These are phyloP conservation scores for Melinaea menophilus DNA, from an alignment of 2,888 invertebrate species.

Conservation along the genomic window DNA sequence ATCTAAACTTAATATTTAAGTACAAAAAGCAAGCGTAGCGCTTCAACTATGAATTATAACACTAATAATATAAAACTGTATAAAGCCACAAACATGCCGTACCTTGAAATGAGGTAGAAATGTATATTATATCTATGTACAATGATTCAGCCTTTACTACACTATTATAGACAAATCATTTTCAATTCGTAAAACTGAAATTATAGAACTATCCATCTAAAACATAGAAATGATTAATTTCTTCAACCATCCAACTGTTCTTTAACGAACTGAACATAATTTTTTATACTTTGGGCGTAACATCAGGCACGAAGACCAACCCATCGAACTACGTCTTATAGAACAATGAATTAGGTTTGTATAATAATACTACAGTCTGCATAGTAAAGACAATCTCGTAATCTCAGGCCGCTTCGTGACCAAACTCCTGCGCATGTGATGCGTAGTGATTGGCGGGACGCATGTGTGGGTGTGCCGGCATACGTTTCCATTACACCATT, in stretches of 20 bases:
- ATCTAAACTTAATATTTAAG: too few species aligned
- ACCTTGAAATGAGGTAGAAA: too few species aligned
- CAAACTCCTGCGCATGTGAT: constrained; percentile 57
- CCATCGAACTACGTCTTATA: constrained; percentile 1
- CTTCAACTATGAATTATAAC: too few species aligned
- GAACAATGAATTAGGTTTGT: constrained; percentile 4
- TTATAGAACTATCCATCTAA: too few species aligned
- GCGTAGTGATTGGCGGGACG: constrained; percentile 36
- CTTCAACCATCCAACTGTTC: background rate
- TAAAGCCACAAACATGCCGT: too few species aligned
- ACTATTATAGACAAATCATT: too few species aligned
- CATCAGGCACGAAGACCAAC: constrained; percentile 1
- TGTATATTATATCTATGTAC: too few species aligned
- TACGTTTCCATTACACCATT: constrained; percentile 46
- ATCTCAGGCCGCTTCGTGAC: constrained; percentile 67
- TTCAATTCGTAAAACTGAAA: too few species aligned
- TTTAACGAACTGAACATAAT: background rate
- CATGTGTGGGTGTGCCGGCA: constrained; percentile 46
- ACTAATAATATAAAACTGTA: too few species aligned
- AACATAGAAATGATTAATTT: too few species aligned
- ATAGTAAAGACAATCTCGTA: constrained; percentile 67
- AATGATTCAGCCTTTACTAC: too few species aligned
- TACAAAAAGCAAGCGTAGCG: too few species aligned
- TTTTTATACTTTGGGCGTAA: background rate
- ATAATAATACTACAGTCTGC: constrained; percentile 34